phyloP scores from a whole-genome alignment of 35 echinoderm and acorn worm species.

The Acanthaster planci region DNA sequence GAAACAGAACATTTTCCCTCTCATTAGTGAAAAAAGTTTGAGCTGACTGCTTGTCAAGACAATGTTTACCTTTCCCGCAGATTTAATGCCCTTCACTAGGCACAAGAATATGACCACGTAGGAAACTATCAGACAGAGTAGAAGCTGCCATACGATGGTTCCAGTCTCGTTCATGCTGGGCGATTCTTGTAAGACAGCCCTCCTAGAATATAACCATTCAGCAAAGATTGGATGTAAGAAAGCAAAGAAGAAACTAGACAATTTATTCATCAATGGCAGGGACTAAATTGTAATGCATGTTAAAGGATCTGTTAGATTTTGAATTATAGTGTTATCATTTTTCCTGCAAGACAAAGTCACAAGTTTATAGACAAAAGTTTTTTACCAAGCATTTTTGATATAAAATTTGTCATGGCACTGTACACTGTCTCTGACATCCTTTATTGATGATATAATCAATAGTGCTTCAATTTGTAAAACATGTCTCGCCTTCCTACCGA shows the following conservation, averaged over 20 bases:
- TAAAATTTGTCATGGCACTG: no score
- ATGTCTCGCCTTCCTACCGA: no score
- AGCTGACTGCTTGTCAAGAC: no score
- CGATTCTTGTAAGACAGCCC: conserved; percentile 65
- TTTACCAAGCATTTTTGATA: no score
- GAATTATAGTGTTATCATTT: neutral
- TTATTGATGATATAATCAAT: no score
- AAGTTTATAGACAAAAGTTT: no score
- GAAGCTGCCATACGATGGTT: conserved; percentile 77
- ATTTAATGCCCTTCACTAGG: conserved; percentile 77
- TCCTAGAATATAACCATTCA: conserved; percentile 26
- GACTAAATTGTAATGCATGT: neutral
- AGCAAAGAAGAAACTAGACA: neutral
- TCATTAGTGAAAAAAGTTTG: no score
- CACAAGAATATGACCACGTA: conserved; percentile 74
- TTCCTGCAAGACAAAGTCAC: no score
- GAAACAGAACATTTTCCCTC: no score
- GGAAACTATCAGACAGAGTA: conserved; percentile 59
- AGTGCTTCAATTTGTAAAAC: no score
- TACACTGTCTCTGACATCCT: no score
- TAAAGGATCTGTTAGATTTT: neutral
- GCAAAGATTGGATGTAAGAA: neutral
- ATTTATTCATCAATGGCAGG: no score
- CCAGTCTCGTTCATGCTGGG: conserved; percentile 73
- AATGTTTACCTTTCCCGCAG: conserved; percentile 70